Evolutionary conservation across 1,140 invertebrate genomes (phyloP).

Genomic region (Melipona quadrifasciata): DNA sequence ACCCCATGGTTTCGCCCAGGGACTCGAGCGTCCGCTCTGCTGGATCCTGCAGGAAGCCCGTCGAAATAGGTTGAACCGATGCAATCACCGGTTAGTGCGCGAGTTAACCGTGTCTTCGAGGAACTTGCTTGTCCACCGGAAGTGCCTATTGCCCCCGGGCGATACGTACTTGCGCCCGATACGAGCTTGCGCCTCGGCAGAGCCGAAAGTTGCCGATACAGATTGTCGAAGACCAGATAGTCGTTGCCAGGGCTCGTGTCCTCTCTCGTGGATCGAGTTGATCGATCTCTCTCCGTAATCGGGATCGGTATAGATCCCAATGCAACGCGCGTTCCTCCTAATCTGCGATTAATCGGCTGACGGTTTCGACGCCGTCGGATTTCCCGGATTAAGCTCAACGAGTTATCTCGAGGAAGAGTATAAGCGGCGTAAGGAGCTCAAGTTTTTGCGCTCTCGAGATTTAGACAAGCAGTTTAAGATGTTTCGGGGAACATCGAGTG

Average conservation of each 20-base stretch:
- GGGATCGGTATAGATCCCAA: background rate
- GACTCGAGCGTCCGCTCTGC: background rate
- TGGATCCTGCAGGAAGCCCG: conserved; percentile 7
- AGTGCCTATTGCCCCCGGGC: conserved; percentile 37
- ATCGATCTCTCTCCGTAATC: background rate
- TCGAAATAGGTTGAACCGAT: conserved; percentile 52
- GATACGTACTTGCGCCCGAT: conserved; percentile 16
- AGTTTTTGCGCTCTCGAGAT: background rate
- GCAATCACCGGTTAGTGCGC: conserved; percentile 48
- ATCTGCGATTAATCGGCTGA: background rate
- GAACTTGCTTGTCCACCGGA: conserved; percentile 59
- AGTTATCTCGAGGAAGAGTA: background rate
- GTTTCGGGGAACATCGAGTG: no score
- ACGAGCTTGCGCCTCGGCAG: conserved; percentile 22
- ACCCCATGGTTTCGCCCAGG: background rate
- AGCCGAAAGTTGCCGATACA: conserved; percentile 44
- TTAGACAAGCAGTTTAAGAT: background rate
- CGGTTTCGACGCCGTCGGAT: no score
- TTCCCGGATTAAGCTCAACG: background rate
- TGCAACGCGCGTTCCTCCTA: background rate
- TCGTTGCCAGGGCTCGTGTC: background rate
- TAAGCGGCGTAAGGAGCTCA: background rate
- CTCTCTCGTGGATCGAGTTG: background rate
- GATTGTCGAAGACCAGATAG: background rate
- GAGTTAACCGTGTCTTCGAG: conserved; percentile 56